Percentiles rank a stretch among this genome's conserved stretches.
Evolutionary conservation across 2,888 invertebrate species (phyloP).

Genomic region (Drosophila meridionalis): DNA sequence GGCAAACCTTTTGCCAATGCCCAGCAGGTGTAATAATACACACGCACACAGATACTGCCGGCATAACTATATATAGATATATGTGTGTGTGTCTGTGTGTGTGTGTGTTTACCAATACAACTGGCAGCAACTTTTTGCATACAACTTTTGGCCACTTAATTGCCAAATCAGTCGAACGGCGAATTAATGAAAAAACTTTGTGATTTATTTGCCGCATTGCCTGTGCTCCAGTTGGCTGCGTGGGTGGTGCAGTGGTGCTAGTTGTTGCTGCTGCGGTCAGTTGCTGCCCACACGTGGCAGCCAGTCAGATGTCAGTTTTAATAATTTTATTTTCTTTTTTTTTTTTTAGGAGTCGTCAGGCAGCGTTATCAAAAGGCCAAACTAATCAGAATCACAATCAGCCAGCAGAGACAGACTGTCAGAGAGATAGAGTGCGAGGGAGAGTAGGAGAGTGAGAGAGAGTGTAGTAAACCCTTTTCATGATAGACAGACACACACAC

Average conservation of each 20-base stretch:
- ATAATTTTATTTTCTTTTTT: slow-evolving; percentile 53
- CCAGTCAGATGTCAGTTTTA: slow-evolving; percentile 63
- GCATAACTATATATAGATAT: neutral
- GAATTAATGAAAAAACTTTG: slow-evolving; percentile 78
- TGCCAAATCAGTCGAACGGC: slow-evolving; percentile 62
- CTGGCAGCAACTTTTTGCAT: slow-evolving; percentile 70
- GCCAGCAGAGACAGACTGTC: slow-evolving; percentile 10
- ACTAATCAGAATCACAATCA: slow-evolving; percentile 65
- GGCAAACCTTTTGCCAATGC: slow-evolving; percentile 43
- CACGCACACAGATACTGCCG: neutral
- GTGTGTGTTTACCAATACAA: slow-evolving; percentile 20
- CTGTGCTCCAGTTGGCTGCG: slow-evolving; percentile 4
- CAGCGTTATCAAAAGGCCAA: slow-evolving; percentile 52
- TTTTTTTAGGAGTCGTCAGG: slow-evolving; percentile 30
- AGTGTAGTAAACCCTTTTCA: slow-evolving; percentile 64
- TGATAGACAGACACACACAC: slow-evolving; percentile 11
- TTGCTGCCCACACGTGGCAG: slow-evolving; percentile 42
- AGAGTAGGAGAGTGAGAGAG: neutral
- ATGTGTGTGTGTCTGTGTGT: neutral
- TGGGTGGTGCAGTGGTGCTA: neutral
- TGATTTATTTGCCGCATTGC: slow-evolving; percentile 57
- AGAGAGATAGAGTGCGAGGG: neutral
- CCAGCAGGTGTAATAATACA: slow-evolving; percentile 60
- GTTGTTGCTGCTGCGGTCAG: slow-evolving; percentile 17
- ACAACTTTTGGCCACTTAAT: slow-evolving; percentile 69